Conservation (phyloP, 2,113 vertebrate genomes). For the Eupsittula cactorum region DNA sequence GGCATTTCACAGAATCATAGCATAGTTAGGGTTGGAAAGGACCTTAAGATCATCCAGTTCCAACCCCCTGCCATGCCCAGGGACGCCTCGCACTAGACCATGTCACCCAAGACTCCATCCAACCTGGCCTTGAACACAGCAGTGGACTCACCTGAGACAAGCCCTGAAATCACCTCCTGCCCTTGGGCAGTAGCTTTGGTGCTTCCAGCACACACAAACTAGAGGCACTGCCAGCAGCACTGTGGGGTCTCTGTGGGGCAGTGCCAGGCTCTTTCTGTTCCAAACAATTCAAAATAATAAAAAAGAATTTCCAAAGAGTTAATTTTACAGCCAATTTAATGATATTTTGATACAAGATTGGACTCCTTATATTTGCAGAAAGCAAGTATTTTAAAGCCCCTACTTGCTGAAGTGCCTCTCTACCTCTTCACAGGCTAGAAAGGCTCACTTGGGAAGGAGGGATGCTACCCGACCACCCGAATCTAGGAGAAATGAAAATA, state of each 20-base stretch:
- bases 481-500: background rate
- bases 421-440: background rate
- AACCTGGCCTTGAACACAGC: background rate
- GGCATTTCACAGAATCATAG: background rate
- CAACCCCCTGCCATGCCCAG: background rate
- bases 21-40: background rate
- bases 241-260: background rate
- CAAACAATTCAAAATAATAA: background rate
- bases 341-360: background rate
- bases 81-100: background rate
- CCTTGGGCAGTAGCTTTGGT: background rate
- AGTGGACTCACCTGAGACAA: background rate
- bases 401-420: background rate
- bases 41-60: background rate
- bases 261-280: background rate
- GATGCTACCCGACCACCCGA: background rate
- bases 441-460: background rate
- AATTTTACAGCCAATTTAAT: background rate
- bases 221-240: background rate
- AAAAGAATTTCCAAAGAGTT: background rate
- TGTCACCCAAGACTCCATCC: fast-evolving
- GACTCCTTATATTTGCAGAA: background rate
- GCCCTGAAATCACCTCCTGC: too few species aligned
- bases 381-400: background rate
- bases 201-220: background rate